Conservation (phyloP, 1,140 invertebrate species). For the Dendroctonus valens region DNA sequence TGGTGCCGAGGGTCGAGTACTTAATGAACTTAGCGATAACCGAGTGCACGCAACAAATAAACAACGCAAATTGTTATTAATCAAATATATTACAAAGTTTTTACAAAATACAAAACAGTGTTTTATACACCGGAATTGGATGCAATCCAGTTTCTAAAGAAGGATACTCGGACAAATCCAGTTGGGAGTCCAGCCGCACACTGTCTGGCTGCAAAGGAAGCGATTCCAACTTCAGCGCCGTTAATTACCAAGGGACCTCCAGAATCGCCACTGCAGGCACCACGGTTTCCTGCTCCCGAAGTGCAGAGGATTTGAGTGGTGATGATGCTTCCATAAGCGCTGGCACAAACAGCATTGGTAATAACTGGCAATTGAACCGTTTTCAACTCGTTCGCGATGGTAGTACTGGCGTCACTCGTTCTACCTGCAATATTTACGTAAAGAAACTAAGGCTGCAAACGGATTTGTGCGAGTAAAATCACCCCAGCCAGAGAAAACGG, state of each 20-base stretch:
- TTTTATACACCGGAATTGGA: slow-evolving; percentile 9
- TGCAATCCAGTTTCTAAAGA: slow-evolving; percentile 29
- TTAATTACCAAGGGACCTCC: slow-evolving; percentile 32
- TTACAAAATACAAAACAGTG: slow-evolving; percentile 2
- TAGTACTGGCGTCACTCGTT: slow-evolving; percentile 19
- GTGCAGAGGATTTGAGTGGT: slow-evolving; percentile 28
- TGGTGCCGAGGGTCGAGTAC: no score
- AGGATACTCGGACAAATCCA: slow-evolving; percentile 35
- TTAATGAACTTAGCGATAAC: no score
- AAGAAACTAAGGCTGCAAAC: slow-evolving; percentile 3
- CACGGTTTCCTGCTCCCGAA: slow-evolving; percentile 15
- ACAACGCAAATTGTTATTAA: neutral
- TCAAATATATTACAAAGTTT: neutral
- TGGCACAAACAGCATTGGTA: slow-evolving; percentile 19
- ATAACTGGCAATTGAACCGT: slow-evolving; percentile 13
- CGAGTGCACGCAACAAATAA: no score
- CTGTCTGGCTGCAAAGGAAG: slow-evolving; percentile 21
- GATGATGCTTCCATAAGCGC: slow-evolving; percentile 12
- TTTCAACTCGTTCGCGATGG: slow-evolving; percentile 15
- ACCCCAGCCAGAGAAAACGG: slow-evolving; percentile 26
- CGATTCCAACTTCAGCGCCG: slow-evolving; percentile 30
- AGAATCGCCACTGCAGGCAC: slow-evolving; percentile 33
- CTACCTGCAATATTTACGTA: slow-evolving; percentile 6
- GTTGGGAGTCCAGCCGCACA: slow-evolving; percentile 20
- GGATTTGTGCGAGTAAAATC: neutral